Evolutionary conservation across 2,113 vertebrate species (phyloP).

Genomic region (Callipepla squamata): DNA sequence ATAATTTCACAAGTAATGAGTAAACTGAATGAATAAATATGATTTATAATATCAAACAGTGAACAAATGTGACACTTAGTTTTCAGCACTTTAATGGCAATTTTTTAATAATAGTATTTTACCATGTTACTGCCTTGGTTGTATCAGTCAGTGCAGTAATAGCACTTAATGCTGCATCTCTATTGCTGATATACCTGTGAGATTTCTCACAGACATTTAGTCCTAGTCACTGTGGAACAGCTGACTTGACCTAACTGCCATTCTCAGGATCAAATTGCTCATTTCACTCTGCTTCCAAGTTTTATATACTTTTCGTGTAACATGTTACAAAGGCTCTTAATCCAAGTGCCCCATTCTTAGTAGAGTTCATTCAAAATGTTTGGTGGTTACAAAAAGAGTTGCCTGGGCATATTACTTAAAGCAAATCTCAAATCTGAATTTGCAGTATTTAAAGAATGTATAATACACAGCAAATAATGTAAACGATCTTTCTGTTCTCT

Average conservation of each 20-base stretch:
- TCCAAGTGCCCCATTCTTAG: background rate
- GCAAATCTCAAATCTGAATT: background rate
- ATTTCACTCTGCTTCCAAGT: background rate
- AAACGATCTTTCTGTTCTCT: background rate
- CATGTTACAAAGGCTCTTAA: background rate
- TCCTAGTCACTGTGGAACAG: background rate
- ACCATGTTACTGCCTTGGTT: background rate
- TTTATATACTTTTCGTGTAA: background rate
- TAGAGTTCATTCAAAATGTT: background rate
- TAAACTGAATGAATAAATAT: background rate
- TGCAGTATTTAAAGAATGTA: background rate
- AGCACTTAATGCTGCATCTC: background rate
- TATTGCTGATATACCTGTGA: accelerated
- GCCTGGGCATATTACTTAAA: background rate
- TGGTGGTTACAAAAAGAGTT: background rate
- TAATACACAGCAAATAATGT: background rate
- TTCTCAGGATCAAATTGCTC: background rate
- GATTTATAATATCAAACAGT: background rate
- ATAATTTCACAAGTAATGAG: background rate
- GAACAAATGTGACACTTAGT: background rate
- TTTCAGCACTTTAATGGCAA: background rate
- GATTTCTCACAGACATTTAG: background rate
- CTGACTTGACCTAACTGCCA: background rate
- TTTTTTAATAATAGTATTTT: background rate
- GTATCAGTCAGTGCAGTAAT: background rate